phyloP scores from a whole-genome alignment of 2,797 vertebrate genomes.

The Liasis olivaceus region DNA sequence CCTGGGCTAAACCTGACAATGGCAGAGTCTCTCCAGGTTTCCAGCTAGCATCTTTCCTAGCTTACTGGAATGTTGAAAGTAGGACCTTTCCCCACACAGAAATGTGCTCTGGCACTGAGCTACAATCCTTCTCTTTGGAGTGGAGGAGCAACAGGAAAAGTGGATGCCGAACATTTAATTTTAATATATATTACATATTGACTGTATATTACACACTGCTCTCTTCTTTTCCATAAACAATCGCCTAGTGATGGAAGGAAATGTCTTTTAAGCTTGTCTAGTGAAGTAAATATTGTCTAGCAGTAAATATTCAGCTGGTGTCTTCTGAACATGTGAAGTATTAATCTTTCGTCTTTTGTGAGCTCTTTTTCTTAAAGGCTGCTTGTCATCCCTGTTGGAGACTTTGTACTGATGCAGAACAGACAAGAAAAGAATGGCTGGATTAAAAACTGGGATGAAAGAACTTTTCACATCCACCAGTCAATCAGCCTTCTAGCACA shows the following conservation, averaged over 20 bases:
- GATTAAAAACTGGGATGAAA: conserved; percentile 10
- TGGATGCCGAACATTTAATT: background rate
- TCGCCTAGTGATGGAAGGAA: background rate
- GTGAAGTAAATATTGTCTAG: background rate
- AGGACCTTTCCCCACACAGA: background rate
- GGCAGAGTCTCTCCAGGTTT: background rate
- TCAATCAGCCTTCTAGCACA: conserved; percentile 7
- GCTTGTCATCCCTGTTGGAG: background rate
- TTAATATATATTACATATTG: background rate
- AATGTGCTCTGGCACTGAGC: background rate
- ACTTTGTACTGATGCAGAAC: conserved; percentile 21
- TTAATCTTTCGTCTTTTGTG: background rate
- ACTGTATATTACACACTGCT: background rate
- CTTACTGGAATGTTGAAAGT: background rate
- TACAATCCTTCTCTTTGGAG: background rate
- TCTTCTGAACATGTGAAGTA: conserved; percentile 22
- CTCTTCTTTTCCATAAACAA: background rate
- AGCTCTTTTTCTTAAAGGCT: conserved; percentile 4
- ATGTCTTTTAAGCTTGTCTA: conserved; percentile 24
- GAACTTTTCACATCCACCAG: conserved; percentile 1
- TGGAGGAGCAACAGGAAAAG: background rate
- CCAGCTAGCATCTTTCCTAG: background rate
- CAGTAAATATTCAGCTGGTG: background rate
- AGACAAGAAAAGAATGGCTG: conserved; percentile 16
- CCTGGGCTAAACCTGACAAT: no score